Conservation (phyloP, 2,797 vertebrate genomes). For the Gymnothorax reevesii region DNA sequence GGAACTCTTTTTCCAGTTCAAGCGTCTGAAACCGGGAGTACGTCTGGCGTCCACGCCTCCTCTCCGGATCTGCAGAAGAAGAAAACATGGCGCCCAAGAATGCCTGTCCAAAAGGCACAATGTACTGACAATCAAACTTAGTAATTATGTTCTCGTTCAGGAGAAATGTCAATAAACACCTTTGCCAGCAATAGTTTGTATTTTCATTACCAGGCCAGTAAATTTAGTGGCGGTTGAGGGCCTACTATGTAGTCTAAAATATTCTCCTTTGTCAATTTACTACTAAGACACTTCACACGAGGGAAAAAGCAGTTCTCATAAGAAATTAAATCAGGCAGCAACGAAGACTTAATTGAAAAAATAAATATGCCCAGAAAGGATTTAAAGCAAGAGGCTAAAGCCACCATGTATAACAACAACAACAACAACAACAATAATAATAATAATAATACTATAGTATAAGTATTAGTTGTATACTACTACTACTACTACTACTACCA, state of each 20-base stretch:
- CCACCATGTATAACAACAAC: too few species aligned
- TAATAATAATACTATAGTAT: too few species aligned
- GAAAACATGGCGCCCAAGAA: conserved; percentile 7
- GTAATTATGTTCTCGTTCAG: not conserved
- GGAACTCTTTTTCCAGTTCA: conserved; percentile 84
- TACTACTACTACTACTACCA: too few species aligned
- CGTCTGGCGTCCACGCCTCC: conserved; percentile 86
- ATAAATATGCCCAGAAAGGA: too few species aligned
- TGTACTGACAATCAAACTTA: not conserved
- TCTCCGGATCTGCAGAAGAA: conserved; percentile 74
- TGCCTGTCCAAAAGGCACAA: not conserved
- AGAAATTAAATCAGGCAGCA: too few species aligned
- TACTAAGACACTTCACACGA: not conserved
- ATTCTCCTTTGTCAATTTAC: not conserved
- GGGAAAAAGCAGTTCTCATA: too few species aligned
- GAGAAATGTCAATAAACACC: not conserved
- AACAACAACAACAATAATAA: too few species aligned
- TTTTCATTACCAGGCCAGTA: not conserved
- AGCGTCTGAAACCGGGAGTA: conserved; percentile 83
- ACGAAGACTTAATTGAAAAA: too few species aligned
- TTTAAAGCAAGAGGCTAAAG: too few species aligned
- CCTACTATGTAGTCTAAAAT: not conserved
- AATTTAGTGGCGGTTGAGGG: not conserved
- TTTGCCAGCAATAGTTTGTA: not conserved
- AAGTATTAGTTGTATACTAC: too few species aligned